Conservation (phyloP, 2,113 vertebrate species). For the Camelus bactrianus region DNA sequence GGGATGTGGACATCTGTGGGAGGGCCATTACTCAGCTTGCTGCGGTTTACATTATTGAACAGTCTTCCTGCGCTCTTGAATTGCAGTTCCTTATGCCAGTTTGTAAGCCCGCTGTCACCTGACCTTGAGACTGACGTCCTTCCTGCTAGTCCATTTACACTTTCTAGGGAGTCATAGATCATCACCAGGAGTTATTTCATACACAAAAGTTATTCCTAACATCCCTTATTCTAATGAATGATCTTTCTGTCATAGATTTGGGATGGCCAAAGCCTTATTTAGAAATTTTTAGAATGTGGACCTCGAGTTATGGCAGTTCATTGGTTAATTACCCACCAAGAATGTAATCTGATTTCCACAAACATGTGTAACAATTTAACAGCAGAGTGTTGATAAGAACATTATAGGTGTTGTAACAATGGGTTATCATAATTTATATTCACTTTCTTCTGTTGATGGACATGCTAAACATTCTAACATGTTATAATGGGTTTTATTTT, state of each 20-base stretch:
- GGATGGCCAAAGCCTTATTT: background rate
- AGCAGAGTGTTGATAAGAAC: background rate
- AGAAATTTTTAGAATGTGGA: background rate
- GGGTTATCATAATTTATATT: background rate
- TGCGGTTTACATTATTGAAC: background rate
- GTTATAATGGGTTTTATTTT: background rate
- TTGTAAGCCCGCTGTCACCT: background rate
- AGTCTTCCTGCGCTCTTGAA: background rate
- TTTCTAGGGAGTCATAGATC: background rate
- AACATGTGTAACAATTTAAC: background rate
- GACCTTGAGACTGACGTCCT: background rate
- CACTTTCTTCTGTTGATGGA: background rate
- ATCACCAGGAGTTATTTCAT: background rate
- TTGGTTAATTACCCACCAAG: background rate
- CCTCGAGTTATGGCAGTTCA: background rate
- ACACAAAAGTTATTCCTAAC: background rate
- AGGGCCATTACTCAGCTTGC: background rate
- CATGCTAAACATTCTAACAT: background rate
- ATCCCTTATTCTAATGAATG: background rate
- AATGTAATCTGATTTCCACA: background rate
- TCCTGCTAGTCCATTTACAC: background rate
- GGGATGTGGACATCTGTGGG: background rate
- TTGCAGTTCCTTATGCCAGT: background rate
- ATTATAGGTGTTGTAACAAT: background rate
- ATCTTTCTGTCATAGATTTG: background rate